phyloP scores from a whole-genome alignment of 1,140 invertebrate species.

The Xylocopa sonorina region DNA sequence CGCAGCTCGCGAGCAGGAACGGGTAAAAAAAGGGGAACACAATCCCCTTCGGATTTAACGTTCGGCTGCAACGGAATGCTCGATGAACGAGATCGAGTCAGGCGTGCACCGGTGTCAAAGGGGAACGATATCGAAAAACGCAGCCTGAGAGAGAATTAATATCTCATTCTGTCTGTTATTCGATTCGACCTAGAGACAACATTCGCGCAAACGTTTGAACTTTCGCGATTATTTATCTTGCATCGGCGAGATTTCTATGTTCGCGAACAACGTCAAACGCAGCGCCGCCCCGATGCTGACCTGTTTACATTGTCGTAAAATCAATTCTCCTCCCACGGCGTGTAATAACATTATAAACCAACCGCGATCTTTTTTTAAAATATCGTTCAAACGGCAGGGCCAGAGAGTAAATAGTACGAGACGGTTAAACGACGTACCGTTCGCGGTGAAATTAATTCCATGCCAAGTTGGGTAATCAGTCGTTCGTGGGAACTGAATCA shows the following conservation, averaged over 20 bases:
- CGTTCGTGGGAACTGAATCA: no score
- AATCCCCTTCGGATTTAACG: conserved; percentile 15
- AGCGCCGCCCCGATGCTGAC: neutral
- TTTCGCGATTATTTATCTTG: conserved; percentile 17
- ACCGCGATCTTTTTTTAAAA: conserved; percentile 2
- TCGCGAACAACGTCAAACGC: conserved; percentile 1
- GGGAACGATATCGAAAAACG: conserved; percentile 34
- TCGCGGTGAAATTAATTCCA: no score
- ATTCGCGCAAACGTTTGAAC: neutral
- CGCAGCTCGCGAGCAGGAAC: no score
- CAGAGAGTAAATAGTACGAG: neutral
- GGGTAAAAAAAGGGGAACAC: neutral
- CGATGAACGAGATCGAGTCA: conserved; percentile 40
- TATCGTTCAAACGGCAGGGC: neutral
- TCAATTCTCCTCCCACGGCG: neutral
- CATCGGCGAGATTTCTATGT: neutral
- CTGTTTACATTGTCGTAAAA: conserved; percentile 9
- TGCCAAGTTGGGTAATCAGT: no score
- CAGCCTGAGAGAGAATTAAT: conserved; percentile 44
- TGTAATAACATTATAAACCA: neutral
- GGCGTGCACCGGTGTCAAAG: conserved; percentile 39
- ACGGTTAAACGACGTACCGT: neutral
- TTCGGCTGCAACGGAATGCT: conserved; percentile 24
- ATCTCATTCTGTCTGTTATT: conserved; percentile 28
- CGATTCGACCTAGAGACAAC: neutral